These are phyloP conservation scores for Hemibagrus wyckioides DNA, from an alignment of 2,113 vertebrate species.

Conservation along the genomic window DNA sequence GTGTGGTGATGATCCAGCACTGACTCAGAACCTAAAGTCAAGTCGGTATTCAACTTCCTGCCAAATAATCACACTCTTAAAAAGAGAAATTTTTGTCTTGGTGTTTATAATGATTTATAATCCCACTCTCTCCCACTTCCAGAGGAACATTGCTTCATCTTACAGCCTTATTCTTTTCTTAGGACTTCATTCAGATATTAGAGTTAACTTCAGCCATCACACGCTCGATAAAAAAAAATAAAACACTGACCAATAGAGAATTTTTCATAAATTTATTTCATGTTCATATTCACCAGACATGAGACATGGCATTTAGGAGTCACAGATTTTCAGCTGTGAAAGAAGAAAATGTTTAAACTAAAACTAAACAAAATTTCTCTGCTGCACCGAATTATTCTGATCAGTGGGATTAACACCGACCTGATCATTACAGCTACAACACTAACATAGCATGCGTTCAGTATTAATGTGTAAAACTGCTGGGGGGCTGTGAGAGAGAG, in stretches of 20 bases:
- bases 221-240: too few species aligned
- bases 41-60: too few species aligned
- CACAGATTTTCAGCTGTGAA: not conserved
- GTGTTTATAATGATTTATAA: too few species aligned
- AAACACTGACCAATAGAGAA: not conserved
- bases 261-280: not conserved
- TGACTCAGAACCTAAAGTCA: too few species aligned
- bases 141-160: too few species aligned
- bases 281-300: not conserved
- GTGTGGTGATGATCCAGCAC: too few species aligned
- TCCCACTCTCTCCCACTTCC: too few species aligned
- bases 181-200: not conserved
- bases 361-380: not conserved
- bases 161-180: too few species aligned
- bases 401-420: not conserved
- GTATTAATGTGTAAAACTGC: not conserved
- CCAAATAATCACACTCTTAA: too few species aligned
- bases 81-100: too few species aligned
- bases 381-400: not conserved
- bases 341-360: not conserved
- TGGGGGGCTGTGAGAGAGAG: too few species aligned
- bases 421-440: not conserved
- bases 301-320: not conserved
- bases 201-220: not conserved
- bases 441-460: not conserved